These are phyloP conservation scores for Poecilia picta DNA, from an alignment of 2,797 vertebrate species.

Conservation along the genomic window DNA sequence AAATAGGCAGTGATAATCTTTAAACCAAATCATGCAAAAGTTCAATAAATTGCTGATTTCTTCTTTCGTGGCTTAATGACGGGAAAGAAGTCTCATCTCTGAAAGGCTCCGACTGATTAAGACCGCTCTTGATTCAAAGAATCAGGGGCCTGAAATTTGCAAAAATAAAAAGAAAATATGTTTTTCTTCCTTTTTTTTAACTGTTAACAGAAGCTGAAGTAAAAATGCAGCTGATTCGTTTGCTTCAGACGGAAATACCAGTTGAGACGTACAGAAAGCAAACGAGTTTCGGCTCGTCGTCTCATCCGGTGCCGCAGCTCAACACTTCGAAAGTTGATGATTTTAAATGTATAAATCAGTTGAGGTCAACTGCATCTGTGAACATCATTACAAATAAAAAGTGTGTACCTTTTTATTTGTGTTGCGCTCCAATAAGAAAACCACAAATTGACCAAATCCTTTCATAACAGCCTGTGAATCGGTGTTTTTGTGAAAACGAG, in stretches of 20 bases:
- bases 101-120: conserved; percentile 2
- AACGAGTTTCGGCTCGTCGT: neutral
- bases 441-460: neutral
- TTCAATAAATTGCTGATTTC: conserved; percentile 1
- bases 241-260: neutral
- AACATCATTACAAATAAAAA: neutral
- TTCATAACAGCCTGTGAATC: neutral
- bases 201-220: neutral
- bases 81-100: neutral
- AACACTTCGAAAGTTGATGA: neutral
- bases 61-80: neutral
- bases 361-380: neutral
- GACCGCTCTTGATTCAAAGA: neutral
- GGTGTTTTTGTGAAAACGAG: neutral
- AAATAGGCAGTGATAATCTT: neutral
- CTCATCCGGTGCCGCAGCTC: no score
- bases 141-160: neutral
- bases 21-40: neutral
- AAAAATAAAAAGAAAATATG: neutral
- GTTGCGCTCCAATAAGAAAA: neutral
- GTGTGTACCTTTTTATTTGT: neutral
- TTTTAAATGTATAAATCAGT: neutral
- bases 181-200: neutral
- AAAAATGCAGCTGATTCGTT: neutral
- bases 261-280: neutral